phyloP scores from a whole-genome alignment of 2,797 vertebrate species.

The Parotocinclus haroldoi region DNA sequence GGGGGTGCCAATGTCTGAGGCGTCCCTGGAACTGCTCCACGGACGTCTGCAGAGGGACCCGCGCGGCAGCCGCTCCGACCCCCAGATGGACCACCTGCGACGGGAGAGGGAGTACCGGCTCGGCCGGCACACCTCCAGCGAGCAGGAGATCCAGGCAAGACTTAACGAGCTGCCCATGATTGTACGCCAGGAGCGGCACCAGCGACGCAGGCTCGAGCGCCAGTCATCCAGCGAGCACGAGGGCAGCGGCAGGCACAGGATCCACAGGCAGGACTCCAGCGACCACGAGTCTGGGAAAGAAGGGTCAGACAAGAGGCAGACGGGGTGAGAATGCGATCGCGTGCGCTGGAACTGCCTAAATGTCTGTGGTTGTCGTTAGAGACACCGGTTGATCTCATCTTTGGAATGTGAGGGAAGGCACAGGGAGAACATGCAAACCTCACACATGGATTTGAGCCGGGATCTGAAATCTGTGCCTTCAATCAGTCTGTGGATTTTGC shows the following conservation, averaged over 20 bases:
- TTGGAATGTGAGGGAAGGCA: too few relatives aligned
- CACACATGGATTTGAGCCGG: too few relatives aligned
- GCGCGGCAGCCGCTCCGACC: slow-evolving; percentile 72
- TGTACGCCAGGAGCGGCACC: slow-evolving; percentile 74
- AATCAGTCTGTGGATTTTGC: too few relatives aligned
- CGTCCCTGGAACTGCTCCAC: slow-evolving; percentile 69
- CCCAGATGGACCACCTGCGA: slow-evolving; percentile 75
- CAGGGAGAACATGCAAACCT: too few relatives aligned
- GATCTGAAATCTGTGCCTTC: too few relatives aligned
- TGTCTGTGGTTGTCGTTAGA: not conserved
- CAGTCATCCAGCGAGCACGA: slow-evolving; percentile 79
- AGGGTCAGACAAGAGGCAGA: slow-evolving; percentile 70
- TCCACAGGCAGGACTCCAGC: slow-evolving; percentile 86
- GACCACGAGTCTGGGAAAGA: slow-evolving; percentile 80
- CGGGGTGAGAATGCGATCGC: slow-evolving; percentile 60
- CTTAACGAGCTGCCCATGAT: slow-evolving; percentile 72
- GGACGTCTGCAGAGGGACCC: slow-evolving; percentile 72
- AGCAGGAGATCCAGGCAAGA: slow-evolving; percentile 73
- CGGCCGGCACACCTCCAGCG: slow-evolving; percentile 72
- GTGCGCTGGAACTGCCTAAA: not conserved
- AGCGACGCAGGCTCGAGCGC: slow-evolving; percentile 69
- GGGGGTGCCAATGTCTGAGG: slow-evolving; percentile 60
- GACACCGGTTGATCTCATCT: too few relatives aligned
- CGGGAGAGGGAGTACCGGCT: slow-evolving; percentile 75
- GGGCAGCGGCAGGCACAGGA: slow-evolving; percentile 72